Evolutionary conservation across 1,140 invertebrate genomes (phyloP), one percentile per base, ranked within the genome.

Genomic region (Littorina saxatilis): DNA sequence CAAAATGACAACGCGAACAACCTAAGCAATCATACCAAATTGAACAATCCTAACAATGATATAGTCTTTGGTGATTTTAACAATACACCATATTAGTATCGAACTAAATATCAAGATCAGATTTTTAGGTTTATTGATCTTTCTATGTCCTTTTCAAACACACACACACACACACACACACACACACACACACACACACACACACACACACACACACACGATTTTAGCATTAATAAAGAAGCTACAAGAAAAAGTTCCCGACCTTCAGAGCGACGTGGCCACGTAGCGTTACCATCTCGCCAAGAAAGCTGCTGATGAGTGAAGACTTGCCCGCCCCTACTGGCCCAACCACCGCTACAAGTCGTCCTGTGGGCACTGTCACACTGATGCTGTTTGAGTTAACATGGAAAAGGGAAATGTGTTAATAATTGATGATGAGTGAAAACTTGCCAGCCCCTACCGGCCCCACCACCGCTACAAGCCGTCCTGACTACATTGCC

Each of bases 261-360:
- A 89, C 89, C 81, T 87, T 85, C 29, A 96, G 96, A 88, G 97
- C 96, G n/a, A 98, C 96, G 79, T 94, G 92, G 17, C 92, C 91
- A 29, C 70, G 66, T 0, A 85, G 37, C 58, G 84, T 88, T 2
- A 76, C 32, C 84, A 89, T 84, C 52, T 89, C 86, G 29, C 95
- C 95, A 0, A 95, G 86, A 50, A 95, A 90, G 63, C 76, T 75
- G 20, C 84, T 85, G 17, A 87, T 29, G 3, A 76, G 52, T 27
- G 74, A 76, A 2, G 74, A 52, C 32, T 52, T 52, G n/a, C 74
- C 47, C 2, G 47, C 52, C n/a, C n/a, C n/a, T n/a, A n/a, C n/a
- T n/a, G n/a, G n/a, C n/a, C n/a, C n/a, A n/a, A n/a, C n/a, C n/a
- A 29, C 74, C 9, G 27, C 39, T 29, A 39, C 32, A 17, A 70